Conservation (phyloP, 2,888 invertebrate genomes). For the Cryptus armator region DNA sequence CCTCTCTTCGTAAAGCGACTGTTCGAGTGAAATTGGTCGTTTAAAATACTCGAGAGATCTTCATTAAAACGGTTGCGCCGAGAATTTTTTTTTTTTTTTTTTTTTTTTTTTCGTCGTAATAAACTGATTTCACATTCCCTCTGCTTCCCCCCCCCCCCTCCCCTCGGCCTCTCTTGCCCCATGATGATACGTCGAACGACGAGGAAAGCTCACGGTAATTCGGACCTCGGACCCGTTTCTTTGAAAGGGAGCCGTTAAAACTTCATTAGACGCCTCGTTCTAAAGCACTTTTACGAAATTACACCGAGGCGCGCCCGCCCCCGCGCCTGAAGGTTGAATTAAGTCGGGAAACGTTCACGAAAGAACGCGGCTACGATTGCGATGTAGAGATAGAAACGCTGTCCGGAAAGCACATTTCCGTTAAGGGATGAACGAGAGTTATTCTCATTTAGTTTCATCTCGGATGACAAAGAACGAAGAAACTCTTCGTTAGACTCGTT, state of each 20-base stretch:
- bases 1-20: not conserved
- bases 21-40: constrained; percentile 30
- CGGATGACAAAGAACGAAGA: not conserved
- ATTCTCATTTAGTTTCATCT: constrained; percentile 1
- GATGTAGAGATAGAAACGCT: constrained; percentile 33
- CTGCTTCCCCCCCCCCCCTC: not conserved
- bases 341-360: constrained; percentile 59
- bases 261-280: constrained; percentile 71
- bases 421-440: constrained; percentile 42
- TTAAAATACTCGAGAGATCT: not conserved
- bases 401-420: constrained; percentile 66
- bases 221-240: constrained; percentile 6
- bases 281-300: constrained; percentile 73
- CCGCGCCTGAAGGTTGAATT: constrained; percentile 62
- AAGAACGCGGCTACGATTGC: constrained; percentile 14
- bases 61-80: not conserved
- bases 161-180: not conserved
- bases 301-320: constrained; percentile 39
- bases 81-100: constrained; percentile 1
- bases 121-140: constrained; percentile 34
- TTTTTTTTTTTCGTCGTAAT: constrained; percentile 21
- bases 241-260: constrained; percentile 64
- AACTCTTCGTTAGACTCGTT: constrained; percentile 33
- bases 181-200: constrained; percentile 22
- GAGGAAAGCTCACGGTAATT: not conserved